These are phyloP conservation scores for Paramormyrops hopkinsi DNA, from an alignment of 2,797 vertebrate genomes.

Conservation along the genomic window DNA sequence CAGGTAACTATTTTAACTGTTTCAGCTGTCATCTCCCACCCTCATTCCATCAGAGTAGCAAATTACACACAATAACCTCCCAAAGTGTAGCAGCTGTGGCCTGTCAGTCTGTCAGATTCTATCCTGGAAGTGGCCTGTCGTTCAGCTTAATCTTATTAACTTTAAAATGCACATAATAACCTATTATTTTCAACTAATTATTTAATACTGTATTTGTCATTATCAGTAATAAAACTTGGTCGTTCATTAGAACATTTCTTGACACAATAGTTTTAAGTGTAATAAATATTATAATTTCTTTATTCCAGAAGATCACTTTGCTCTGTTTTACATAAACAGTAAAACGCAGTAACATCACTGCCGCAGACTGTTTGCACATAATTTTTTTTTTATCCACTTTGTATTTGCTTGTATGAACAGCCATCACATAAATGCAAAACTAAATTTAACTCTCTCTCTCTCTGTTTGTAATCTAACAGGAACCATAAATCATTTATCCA, in stretches of 20 bases:
- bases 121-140: neutral
- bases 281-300: neutral
- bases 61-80: neutral
- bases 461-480: neutral
- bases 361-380: neutral
- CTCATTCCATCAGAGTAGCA: slow-evolving; percentile 29
- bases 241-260: neutral
- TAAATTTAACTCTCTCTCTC: neutral
- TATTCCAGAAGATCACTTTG: neutral
- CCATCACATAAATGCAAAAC: neutral
- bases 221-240: neutral
- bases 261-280: neutral
- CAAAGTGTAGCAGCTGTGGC: slow-evolving; percentile 42
- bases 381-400: neutral
- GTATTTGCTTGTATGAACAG: neutral
- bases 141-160: neutral
- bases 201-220: neutral
- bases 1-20: slow-evolving; percentile 35
- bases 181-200: neutral
- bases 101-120: slow-evolving; percentile 39
- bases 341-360: neutral
- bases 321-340: neutral
- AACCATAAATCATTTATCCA: neutral
- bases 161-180: neutral
- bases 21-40: slow-evolving; percentile 48